Conservation (phyloP, 2,888 invertebrate species). For the Merodon equestris region DNA sequence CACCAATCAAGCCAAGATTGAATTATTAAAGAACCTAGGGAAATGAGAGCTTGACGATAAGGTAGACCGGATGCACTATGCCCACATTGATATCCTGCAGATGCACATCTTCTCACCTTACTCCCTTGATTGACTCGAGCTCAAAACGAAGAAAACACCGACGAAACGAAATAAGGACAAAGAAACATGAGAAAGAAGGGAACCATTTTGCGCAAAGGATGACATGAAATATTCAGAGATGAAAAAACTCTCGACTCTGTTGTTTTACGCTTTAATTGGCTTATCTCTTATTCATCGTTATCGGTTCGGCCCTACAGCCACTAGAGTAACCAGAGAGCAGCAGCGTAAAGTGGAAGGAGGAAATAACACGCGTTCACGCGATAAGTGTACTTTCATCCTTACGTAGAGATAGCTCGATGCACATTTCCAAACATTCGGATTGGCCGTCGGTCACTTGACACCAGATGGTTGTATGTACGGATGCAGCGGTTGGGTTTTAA, state of each 20-base stretch:
- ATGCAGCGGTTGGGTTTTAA: conserved; percentile 8
- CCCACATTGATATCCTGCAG: conserved; percentile 11
- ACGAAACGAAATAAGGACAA: neutral
- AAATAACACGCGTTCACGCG: conserved; percentile 9
- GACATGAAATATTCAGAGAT: conserved; percentile 73
- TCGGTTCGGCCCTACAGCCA: conserved; percentile 1
- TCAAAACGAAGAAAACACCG: neutral
- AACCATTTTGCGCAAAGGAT: conserved; percentile 34
- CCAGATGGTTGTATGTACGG: neutral
- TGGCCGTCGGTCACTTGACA: neutral
- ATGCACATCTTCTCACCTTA: neutral
- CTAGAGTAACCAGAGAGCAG: neutral
- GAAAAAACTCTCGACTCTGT: conserved; percentile 71
- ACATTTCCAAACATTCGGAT: neutral
- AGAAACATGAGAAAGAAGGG: neutral
- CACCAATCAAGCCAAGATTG: conserved; percentile 30
- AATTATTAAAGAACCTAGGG: conserved; percentile 18
- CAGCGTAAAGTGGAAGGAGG: neutral
- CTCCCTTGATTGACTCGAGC: neutral
- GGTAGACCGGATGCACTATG: neutral
- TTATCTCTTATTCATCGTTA: conserved; percentile 75
- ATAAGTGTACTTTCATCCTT: conserved; percentile 26
- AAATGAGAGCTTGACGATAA: neutral
- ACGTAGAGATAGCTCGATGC: conserved; percentile 18
- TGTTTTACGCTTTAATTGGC: conserved; percentile 75